Evolutionary conservation across 1,140 invertebrate genomes (phyloP), one percentile per base, ranked within the genome.

Genomic region (Lasioglossum albipes): DNA sequence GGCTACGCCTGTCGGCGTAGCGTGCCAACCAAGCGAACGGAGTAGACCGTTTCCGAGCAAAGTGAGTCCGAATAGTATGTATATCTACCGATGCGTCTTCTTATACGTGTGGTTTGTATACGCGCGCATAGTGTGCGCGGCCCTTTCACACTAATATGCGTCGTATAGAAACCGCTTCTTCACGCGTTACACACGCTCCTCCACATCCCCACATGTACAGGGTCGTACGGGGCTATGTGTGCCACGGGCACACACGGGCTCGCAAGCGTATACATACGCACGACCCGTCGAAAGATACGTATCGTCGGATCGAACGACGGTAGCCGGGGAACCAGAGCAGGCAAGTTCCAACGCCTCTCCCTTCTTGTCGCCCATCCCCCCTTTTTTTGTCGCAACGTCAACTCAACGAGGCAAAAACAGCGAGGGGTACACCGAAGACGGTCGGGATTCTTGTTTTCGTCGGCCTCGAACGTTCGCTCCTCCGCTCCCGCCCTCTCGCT

Each of bases 271-370:
- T 66, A 70, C 18, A 72, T 13, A 72, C 75, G 76, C 52, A 69
- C 57, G 22, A 69, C 66, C 20, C 67, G 66, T 64, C 62, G 52
- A 76, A 67, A 87, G 84, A 87, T 86, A 84, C 71, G 61, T 85
- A 85, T 87, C 85, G 64, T 80, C 76, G 81, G 59, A 87, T 85
- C 81, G 85, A 87, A 86, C 82, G 84, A 71, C 54, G 84, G 84
- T 87, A 86, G 84, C 64, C 78, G 75, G 52, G 82, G 83, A 87
- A 87, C 82, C 82, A 79, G 82, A 84, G 79, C 85, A 83, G 77
- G 42, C 81, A 62, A 75, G 65, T 77, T 42, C 54, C 82, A 68
- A 77, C 72, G 70, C 73, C 67, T 74, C 62, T 79, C 75, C 74
- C 78, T 81, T 76, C 66, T 70, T 66, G 54, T 73, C 75, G n/a